phyloP scores from a whole-genome alignment of 2,113 vertebrate species.

The Pristiophorus japonicus region DNA sequence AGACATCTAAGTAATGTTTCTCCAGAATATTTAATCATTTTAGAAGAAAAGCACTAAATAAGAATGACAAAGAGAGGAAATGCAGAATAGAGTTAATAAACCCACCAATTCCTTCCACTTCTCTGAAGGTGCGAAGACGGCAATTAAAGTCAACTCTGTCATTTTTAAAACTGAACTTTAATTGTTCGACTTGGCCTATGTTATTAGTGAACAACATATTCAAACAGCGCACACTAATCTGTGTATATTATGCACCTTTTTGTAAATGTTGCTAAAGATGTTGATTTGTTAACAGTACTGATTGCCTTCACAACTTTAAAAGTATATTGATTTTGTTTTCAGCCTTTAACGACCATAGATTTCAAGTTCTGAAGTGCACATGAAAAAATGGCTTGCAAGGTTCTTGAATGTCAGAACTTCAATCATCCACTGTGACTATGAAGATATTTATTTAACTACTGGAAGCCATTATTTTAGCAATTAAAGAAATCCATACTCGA shows the following conservation, averaged over 20 bases:
- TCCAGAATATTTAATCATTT: background rate
- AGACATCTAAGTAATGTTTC: background rate
- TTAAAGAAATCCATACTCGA: too few relatives aligned
- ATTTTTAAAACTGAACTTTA: background rate
- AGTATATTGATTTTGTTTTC: background rate
- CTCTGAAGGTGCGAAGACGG: background rate
- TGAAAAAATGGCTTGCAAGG: background rate
- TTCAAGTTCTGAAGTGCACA: background rate
- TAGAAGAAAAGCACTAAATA: background rate
- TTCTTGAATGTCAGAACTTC: background rate
- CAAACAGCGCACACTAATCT: background rate
- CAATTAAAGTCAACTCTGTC: background rate
- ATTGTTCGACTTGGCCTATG: background rate
- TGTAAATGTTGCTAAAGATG: background rate
- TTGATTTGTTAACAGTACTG: background rate
- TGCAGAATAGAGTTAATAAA: background rate
- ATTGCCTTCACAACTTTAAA: background rate
- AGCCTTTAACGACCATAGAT: background rate
- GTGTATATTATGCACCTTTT: background rate
- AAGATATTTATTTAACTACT: background rate
- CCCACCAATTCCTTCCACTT: background rate
- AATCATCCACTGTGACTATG: background rate
- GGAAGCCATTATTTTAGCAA: background rate
- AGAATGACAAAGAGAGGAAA: background rate
- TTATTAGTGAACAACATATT: background rate